Percentiles rank a stretch among this genome's conserved stretches.
Evolutionary conservation across 2,888 invertebrate genomes (phyloP).

Genomic region (Dasypolia templi): DNA sequence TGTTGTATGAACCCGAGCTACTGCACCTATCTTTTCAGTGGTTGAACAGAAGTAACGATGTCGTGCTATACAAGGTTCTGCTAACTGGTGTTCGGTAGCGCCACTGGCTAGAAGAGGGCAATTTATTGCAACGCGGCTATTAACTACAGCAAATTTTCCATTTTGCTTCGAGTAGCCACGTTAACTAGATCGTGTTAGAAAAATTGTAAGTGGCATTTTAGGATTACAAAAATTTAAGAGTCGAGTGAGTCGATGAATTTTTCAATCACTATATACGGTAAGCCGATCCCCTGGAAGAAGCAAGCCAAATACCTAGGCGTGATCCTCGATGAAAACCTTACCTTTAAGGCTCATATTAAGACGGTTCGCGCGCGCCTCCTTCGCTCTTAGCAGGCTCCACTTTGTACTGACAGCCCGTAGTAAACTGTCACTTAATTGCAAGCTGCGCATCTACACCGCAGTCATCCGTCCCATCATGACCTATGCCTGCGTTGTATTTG

Average conservation of each 20-base stretch:
- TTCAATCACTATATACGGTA: no score
- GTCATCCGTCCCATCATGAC: no score
- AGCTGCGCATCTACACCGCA: no score
- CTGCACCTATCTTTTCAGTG: neutral
- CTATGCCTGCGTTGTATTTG: no score
- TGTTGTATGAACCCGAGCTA: neutral
- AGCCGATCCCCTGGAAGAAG: no score
- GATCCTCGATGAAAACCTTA: no score
- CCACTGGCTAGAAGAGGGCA: constrained; percentile 22
- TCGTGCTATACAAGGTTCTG: constrained; percentile 33
- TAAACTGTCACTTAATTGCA: no score
- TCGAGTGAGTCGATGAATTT: neutral
- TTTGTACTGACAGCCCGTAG: no score
- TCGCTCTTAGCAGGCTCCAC: no score
- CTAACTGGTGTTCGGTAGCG: constrained; percentile 32
- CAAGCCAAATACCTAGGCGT: no score
- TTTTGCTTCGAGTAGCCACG: constrained; percentile 26
- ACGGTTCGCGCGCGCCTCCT: no score
- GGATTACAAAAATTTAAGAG: neutral
- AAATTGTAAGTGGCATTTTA: neutral
- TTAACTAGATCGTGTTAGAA: constrained; percentile 3
- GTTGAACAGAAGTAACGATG: constrained; percentile 16
- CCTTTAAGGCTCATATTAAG: no score
- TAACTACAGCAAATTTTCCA: constrained; percentile 41
- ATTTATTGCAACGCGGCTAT: constrained; percentile 53